A percentile compares a stretch with the other conserved stretches of the same genome.
Conservation (phyloP, 2,888 invertebrate genomes). For the Steinernema scapterisci region DNA sequence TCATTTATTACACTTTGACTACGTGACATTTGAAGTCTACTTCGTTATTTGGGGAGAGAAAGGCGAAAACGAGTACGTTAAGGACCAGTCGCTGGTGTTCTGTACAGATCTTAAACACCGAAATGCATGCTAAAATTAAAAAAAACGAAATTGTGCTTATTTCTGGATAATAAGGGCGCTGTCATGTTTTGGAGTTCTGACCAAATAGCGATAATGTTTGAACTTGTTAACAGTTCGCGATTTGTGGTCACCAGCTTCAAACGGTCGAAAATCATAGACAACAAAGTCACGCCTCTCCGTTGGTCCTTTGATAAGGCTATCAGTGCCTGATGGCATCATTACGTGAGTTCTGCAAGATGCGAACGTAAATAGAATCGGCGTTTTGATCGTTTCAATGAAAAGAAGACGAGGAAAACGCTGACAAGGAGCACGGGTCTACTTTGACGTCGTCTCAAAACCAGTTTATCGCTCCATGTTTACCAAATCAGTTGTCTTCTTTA, state of each 20-base stretch:
- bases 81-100: too few species aligned
- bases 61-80: too few species aligned
- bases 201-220: not conserved
- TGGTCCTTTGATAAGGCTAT: not conserved
- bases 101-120: too few species aligned
- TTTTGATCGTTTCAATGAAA: constrained; percentile 9
- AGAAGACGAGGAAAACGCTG: not conserved
- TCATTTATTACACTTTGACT: too few species aligned
- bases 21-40: too few species aligned
- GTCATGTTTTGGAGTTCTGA: too few species aligned
- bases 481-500: not conserved
- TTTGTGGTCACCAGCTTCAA: not conserved
- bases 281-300: not conserved
- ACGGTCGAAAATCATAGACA: not conserved
- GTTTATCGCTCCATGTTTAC: constrained; percentile 20
- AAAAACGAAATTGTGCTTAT: too few species aligned
- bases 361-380: not conserved
- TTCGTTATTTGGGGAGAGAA: too few species aligned
- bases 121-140: too few species aligned
- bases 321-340: not conserved
- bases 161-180: too few species aligned
- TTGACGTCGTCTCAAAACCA: constrained; percentile 9
- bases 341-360: constrained; percentile 16
- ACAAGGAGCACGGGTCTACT: not conserved
- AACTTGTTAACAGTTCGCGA: not conserved